Conservation (phyloP, 2,797 vertebrate genomes). For the Toxotes lorentzi region DNA sequence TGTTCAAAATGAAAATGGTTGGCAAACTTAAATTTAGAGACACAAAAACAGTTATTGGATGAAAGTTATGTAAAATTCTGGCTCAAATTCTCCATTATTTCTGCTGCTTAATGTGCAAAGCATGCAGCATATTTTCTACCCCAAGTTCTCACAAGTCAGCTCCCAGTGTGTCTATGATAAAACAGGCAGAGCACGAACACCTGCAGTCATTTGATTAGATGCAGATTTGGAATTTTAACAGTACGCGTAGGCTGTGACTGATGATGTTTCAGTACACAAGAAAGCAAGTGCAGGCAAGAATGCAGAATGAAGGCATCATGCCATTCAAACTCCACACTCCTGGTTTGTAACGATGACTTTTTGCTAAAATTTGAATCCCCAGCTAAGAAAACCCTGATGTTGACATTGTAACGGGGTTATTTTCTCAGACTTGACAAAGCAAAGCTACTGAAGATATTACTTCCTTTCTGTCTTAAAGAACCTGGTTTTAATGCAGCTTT, state of each 20-base stretch:
- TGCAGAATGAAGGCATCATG: not conserved
- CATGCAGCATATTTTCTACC: not conserved
- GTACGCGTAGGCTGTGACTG: not conserved
- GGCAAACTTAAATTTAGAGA: not conserved
- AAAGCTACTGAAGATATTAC: not conserved
- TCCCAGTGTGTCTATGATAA: not conserved
- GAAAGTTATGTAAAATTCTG: not conserved
- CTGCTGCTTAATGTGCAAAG: not conserved
- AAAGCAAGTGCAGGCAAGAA: not conserved
- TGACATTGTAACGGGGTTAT: not conserved
- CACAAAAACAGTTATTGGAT: too few relatives aligned
- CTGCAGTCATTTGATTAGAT: not conserved
- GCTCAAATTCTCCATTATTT: not conserved
- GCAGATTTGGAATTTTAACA: not conserved
- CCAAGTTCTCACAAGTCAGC: not conserved
- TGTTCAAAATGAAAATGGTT: not conserved
- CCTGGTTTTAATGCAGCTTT: not conserved
- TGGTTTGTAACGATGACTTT: not conserved
- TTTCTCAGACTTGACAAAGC: constrained; percentile 2
- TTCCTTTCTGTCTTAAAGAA: not conserved
- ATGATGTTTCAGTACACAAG: not conserved
- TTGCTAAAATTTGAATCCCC: not conserved
- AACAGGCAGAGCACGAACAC: not conserved
- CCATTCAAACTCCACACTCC: not conserved
- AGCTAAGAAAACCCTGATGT: not conserved